A percentile compares a stretch with the other conserved stretches of the same genome.
Conservation (phyloP, 2,113 vertebrate species). For the Indicator maculatus region DNA sequence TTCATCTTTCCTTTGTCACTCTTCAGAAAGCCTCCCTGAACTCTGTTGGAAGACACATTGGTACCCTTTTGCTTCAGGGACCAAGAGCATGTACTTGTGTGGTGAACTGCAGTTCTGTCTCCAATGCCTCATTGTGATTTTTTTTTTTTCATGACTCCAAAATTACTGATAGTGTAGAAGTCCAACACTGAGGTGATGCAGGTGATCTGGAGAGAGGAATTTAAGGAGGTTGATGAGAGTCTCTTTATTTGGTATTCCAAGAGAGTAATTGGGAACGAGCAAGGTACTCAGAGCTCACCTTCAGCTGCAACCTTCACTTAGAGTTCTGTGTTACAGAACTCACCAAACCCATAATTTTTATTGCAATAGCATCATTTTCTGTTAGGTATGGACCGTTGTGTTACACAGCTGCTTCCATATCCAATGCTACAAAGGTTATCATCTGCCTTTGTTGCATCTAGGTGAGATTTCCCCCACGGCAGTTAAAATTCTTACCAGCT, state of each 20-base stretch:
- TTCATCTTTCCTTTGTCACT: neutral
- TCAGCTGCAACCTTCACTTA: neutral
- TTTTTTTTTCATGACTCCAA: neutral
- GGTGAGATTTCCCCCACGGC: neutral
- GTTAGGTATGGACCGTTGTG: no score
- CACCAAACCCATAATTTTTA: neutral
- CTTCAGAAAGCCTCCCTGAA: neutral
- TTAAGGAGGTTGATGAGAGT: neutral
- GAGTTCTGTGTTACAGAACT: neutral
- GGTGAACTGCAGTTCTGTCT: neutral
- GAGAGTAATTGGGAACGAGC: neutral
- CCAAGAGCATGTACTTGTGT: neutral
- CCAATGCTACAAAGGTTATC: neutral
- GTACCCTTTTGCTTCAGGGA: neutral
- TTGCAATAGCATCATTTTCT: neutral
- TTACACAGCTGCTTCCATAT: neutral
- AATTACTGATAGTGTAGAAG: neutral
- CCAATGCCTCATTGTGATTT: neutral
- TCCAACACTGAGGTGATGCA: neutral
- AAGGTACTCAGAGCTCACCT: neutral
- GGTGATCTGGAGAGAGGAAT: neutral
- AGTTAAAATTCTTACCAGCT: neutral
- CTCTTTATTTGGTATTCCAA: neutral
- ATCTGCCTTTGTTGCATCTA: neutral
- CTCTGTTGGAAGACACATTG: neutral